Evolutionary conservation across 1,140 invertebrate species (phyloP).

Genomic region (Pseudomyrmex flavicornis): DNA sequence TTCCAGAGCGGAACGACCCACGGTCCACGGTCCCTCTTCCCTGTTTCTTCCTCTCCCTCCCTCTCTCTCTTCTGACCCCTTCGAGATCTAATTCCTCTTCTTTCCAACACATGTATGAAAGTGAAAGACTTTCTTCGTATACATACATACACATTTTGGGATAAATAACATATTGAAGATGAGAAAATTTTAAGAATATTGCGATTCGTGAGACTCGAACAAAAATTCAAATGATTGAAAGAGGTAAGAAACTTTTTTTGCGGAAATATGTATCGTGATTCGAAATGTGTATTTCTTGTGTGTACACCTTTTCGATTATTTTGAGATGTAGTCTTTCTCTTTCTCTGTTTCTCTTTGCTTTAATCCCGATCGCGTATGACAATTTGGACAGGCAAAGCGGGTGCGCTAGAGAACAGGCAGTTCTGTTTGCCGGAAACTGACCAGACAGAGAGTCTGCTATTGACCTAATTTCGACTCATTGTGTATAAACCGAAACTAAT

Average conservation of each 20-base stretch:
- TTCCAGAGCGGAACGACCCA: slow-evolving; percentile 59
- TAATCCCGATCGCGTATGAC: slow-evolving; percentile 54
- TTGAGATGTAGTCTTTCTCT: too few species aligned
- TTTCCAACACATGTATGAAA: neutral
- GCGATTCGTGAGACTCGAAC: too few species aligned
- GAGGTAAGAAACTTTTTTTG: too few species aligned
- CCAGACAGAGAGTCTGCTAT: slow-evolving; percentile 47
- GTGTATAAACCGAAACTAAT: slow-evolving; percentile 59
- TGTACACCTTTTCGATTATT: too few species aligned
- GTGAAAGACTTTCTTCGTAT: neutral
- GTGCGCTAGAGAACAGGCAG: slow-evolving; percentile 42
- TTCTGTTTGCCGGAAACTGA: slow-evolving; percentile 54
- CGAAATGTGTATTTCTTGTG: too few species aligned
- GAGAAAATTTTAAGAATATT: neutral
- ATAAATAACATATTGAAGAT: neutral
- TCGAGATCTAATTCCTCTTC: slow-evolving; percentile 22
- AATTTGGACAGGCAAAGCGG: slow-evolving; percentile 46
- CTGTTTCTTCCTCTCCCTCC: slow-evolving; percentile 15
- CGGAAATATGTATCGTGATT: too few species aligned
- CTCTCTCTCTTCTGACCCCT: neutral
- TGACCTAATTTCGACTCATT: slow-evolving; percentile 60
- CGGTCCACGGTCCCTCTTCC: slow-evolving; percentile 31
- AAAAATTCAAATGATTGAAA: slow-evolving; percentile 5
- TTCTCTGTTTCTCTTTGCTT: slow-evolving; percentile 48
- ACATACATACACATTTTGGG: too few species aligned